Conservation (phyloP, 2,797 vertebrate species). For the Tamandua tetradactyla region DNA sequence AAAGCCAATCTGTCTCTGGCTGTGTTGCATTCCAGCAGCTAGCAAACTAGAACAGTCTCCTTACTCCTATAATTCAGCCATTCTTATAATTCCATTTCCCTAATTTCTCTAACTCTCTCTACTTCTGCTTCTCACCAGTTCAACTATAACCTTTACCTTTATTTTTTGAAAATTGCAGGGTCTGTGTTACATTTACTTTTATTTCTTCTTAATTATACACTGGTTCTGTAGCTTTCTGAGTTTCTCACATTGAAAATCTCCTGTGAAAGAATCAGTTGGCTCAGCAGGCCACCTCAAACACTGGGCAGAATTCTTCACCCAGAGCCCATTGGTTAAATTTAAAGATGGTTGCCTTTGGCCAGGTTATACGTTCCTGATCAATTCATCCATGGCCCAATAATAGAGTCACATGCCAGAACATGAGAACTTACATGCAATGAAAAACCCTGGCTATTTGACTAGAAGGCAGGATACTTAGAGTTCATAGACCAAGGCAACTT, state of each 20-base stretch:
- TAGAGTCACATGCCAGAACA: not conserved
- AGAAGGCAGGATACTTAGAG: not conserved
- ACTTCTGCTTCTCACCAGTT: not conserved
- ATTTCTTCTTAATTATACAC: slow-evolving; percentile 7
- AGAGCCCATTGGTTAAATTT: not conserved
- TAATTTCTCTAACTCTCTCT: not conserved
- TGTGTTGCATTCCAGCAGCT: too few species aligned
- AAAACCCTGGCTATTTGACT: not conserved
- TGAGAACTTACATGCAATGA: not conserved
- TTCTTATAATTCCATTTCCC: not conserved
- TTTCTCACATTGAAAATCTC: not conserved
- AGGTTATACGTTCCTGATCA: not conserved
- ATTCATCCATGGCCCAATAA: not conserved
- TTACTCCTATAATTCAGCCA: not conserved
- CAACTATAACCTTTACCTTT: not conserved
- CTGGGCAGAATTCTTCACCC: not conserved
- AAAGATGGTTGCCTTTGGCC: not conserved
- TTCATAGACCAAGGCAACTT: not conserved
- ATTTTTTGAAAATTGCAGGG: too few species aligned
- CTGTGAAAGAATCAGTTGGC: not conserved
- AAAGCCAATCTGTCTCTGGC: too few species aligned
- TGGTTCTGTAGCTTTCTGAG: not conserved
- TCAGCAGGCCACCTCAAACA: not conserved
- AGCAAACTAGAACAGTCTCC: too few species aligned
- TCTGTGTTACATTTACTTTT: not conserved